phyloP scores from a whole-genome alignment of 2,113 vertebrate genomes.

The Antechinus stuartii region DNA sequence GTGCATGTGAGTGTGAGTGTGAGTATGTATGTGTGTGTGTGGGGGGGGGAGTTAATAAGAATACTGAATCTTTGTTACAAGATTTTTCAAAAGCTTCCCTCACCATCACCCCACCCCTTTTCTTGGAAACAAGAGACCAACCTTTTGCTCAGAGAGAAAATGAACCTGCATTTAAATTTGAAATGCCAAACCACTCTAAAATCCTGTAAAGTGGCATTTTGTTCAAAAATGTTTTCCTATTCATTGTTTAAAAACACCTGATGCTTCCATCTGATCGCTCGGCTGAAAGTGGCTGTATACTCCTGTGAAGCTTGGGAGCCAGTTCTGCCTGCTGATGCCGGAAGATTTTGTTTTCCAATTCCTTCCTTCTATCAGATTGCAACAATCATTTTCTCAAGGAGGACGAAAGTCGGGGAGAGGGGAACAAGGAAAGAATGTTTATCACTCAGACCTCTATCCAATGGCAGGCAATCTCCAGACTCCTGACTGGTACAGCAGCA shows the following conservation, averaged over 20 bases:
- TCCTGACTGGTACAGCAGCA: background rate
- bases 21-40: background rate
- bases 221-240: slow-evolving; percentile 43
- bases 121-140: slow-evolving; percentile 66
- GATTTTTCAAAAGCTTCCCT: slow-evolving; percentile 56
- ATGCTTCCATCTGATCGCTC: slow-evolving; percentile 53
- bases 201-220: slow-evolving; percentile 58
- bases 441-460: background rate
- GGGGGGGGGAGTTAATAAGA: slow-evolving; percentile 7
- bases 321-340: background rate
- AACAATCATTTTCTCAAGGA: background rate
- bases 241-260: slow-evolving; percentile 49
- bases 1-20: background rate
- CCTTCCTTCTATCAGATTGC: background rate
- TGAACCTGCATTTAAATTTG: slow-evolving; percentile 81
- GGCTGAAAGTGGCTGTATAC: slow-evolving; percentile 5
- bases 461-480: slow-evolving; percentile 1
- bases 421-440: background rate
- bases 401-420: background rate
- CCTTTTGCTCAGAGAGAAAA: slow-evolving; percentile 66
- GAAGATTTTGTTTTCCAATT: slow-evolving; percentile 5
- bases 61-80: slow-evolving; percentile 61
- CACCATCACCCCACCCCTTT: slow-evolving; percentile 56
- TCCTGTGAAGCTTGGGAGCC: background rate
- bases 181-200: slow-evolving; percentile 67